Base-by-base conservation (phyloP, 2,797 vertebrate species). In the Cuculus canorus region DNA sequence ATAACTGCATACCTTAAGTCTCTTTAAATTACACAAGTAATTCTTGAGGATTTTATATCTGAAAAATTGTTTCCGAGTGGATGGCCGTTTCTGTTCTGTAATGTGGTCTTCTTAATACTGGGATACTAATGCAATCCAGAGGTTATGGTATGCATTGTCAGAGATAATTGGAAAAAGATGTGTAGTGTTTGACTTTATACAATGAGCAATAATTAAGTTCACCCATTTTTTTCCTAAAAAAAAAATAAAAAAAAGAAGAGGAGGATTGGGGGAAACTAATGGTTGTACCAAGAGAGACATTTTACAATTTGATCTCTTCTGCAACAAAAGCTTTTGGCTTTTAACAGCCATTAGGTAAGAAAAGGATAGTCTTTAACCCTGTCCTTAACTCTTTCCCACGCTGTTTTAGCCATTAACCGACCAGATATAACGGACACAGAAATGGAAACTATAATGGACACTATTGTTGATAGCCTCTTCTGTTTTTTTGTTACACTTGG, bases 401-500 rank as follows among this genome's bases (percentile, higher is more conserved):
- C 72, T 70, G 8, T 90, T 97, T 88, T 86, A 98, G 99, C 99
- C 89, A 99, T 99, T 95, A 99, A 99, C 97, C 98, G 98, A 97
- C 98, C 99, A 83, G 99, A 99, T 97, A 98, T 99, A 96, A 98
- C 98, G 90, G 99, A 99, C 97, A 99, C 99, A 5, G 99, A 99
- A 96, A 99, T 99, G 99, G 99, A 99, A 95, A 98, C 98, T 66
- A 99, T 99, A 96, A 99, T 99, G 99, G 99, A 99, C 97, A 99
- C 99, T 64, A 98, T 99, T 90, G 99, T 99, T 93, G 99, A 99
- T 96, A 99, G 99, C 79, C 99, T 99, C 60, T 99, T 99, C 98
- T 99, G 99, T 94, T 99, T 99, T 97, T 99, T 99, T 95, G 99
- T 99, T 97, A 99, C 99, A 73, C 97, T 99, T 43, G 99, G 99